A percentile compares a stretch with the other conserved stretches of the same genome.
phyloP scores from a whole-genome alignment of 2,797 vertebrate species.

The Rhinatrema bivittatum region DNA sequence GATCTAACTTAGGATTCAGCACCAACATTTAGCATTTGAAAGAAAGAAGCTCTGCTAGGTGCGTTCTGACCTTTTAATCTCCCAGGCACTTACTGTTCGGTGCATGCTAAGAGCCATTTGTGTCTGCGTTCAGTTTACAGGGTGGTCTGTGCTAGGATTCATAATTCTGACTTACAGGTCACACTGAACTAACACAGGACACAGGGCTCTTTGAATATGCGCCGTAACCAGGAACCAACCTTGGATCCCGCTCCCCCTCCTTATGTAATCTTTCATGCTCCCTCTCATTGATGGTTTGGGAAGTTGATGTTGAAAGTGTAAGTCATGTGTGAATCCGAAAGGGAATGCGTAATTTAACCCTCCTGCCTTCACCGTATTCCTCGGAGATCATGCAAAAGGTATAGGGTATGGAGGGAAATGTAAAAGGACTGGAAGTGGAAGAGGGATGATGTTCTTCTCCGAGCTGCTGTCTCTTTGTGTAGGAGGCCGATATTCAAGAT shows the following conservation, averaged over 20 bases:
- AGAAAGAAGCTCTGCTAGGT: too few species aligned
- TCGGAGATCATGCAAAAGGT: too few species aligned
- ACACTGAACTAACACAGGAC: conserved; percentile 7
- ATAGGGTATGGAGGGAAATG: too few species aligned
- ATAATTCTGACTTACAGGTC: conserved; percentile 11
- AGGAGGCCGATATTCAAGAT: too few species aligned
- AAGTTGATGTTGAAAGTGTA: conserved; percentile 1
- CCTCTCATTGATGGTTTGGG: conserved; percentile 13
- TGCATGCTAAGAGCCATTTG: background rate
- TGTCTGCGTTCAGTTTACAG: conserved; percentile 5
- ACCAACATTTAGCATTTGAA: too few species aligned
- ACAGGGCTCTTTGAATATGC: conserved; percentile 3
- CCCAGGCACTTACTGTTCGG: background rate
- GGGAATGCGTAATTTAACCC: too few species aligned
- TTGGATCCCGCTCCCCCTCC: conserved; percentile 4
- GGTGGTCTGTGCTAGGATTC: conserved; percentile 10
- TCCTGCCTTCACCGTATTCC: too few species aligned
- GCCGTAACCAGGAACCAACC: conserved; percentile 3
- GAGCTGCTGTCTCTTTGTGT: too few species aligned
- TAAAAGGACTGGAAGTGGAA: too few species aligned
- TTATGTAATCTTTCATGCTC: conserved; percentile 12
- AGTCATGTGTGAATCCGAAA: conserved; percentile 14
- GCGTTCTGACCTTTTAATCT: background rate
- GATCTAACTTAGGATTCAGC: too few species aligned
- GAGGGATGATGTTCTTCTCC: too few species aligned